Base-by-base conservation (phyloP, 2,888 invertebrate genomes). In the Hypena proboscidalis region DNA sequence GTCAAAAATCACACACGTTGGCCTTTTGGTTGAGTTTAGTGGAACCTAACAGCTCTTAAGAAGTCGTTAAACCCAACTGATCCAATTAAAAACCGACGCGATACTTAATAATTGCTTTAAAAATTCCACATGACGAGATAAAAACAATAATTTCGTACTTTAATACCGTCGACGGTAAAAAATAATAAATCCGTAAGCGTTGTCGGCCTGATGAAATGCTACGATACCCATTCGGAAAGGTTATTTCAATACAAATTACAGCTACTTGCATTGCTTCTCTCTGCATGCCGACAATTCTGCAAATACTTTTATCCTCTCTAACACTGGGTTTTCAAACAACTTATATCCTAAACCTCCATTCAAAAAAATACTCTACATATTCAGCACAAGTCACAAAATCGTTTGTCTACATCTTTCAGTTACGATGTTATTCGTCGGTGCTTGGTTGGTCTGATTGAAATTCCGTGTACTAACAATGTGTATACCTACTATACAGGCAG, bases 181-280 rank as follows among this genome's bases (percentile, higher is more conserved):
- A 89, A 90, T 88, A 88, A 90, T 88, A 90, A 89, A 90, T 89
- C 88, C 69, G 74, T 72, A 70, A 73, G 66, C 75, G 76, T 73
- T 64, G 70, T 59, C 73, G 68, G 78, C 61, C 74, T 80, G 85
- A 87, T 87, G 86, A 85, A 87, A 89, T 83, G 85, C 83, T 79
- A 80, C 83, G 83, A 87, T 88, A 84, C 81, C 73, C 86, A 83
- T 85, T 85, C 89, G 81, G 76, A 80, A 83, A 82, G 81, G 84
- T 84, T 90, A 90, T 89, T 90, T 84, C 85, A 85, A 90, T 90
- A 89, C 88, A 89, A 90, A 90, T 90, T 88, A 85, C 87, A 78
- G 85, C 83, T 85, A 86, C 89, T 89, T 85, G 85, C 85, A 70
- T 81, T 80, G 85, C 80, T 78, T 70, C 83, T 76, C 84, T 70